Conservation (phyloP, 2,888 invertebrate genomes). For the Mimas tiliae region DNA sequence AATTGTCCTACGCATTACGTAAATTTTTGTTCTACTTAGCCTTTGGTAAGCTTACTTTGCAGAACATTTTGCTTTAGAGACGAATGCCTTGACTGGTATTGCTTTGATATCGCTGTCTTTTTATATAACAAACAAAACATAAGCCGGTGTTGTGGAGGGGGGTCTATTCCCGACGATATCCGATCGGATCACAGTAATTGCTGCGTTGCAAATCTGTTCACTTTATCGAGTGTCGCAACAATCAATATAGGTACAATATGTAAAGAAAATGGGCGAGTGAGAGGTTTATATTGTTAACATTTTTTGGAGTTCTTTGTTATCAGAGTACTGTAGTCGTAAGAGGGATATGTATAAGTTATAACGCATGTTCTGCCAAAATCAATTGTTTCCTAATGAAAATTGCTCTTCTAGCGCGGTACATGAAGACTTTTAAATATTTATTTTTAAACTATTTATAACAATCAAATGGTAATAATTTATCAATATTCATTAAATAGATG, state of each 20-base stretch:
- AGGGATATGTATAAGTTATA: too few relatives aligned
- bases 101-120: slow-evolving; percentile 74
- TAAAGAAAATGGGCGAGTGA: slow-evolving; percentile 71
- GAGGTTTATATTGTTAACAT: slow-evolving; percentile 62
- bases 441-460: too few relatives aligned
- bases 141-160: slow-evolving; percentile 65
- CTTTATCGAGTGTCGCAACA: slow-evolving; percentile 75
- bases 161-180: slow-evolving; percentile 78
- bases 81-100: slow-evolving; percentile 77
- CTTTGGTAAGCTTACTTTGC: slow-evolving; percentile 73
- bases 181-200: slow-evolving; percentile 81
- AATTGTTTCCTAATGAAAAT: background rate
- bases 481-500: too few relatives aligned
- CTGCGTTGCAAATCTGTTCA: slow-evolving; percentile 77
- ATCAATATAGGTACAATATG: slow-evolving; percentile 68
- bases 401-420: too few relatives aligned
- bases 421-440: too few relatives aligned
- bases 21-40: slow-evolving; percentile 47
- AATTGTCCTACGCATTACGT: slow-evolving; percentile 54
- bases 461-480: too few relatives aligned
- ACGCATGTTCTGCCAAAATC: background rate
- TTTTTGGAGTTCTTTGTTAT: slow-evolving; percentile 29
- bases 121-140: slow-evolving; percentile 83
- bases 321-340: slow-evolving; percentile 2
- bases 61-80: slow-evolving; percentile 79